These are phyloP conservation scores for Callyntrura sp. DNA, from an alignment of 2,888 invertebrate genomes.

Conservation along the genomic window DNA sequence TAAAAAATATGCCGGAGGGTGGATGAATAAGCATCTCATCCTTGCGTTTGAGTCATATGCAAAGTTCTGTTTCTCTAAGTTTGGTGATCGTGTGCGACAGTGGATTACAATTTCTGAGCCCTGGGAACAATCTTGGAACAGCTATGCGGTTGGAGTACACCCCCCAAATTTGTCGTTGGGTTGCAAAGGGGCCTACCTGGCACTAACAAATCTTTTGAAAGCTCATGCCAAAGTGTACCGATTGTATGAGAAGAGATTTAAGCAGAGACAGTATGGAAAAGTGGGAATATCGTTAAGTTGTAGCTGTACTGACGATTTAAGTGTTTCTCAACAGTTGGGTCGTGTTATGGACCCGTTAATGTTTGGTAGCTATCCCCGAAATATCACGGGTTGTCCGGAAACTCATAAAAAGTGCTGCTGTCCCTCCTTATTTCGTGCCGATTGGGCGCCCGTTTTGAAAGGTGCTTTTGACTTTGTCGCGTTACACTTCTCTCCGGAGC, in stretches of 20 bases:
- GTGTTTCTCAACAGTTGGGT: constrained; percentile 38
- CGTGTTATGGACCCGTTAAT: constrained; percentile 45
- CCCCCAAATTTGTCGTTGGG: constrained; percentile 86
- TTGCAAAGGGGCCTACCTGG: constrained; percentile 86
- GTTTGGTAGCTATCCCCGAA: constrained; percentile 1
- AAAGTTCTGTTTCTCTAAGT: constrained; percentile 85
- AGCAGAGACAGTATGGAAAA: constrained; percentile 79
- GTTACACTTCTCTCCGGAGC: constrained; percentile 39
- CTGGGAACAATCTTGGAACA: constrained; percentile 52
- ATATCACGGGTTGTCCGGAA: neutral
- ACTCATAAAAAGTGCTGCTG: neutral
- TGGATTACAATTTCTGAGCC: constrained; percentile 78
- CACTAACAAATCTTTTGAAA: constrained; percentile 87
- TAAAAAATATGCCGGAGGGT: constrained; percentile 85
- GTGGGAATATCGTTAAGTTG: constrained; percentile 82
- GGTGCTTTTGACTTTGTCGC: constrained; percentile 52
- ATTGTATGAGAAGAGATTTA: constrained; percentile 88
- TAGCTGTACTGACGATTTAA: neutral
- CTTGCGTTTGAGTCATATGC: constrained; percentile 87
- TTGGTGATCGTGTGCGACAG: constrained; percentile 86
- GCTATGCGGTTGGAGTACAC: constrained; percentile 60
- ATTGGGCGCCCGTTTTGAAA: neutral
- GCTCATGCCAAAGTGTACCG: constrained; percentile 89
- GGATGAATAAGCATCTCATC: constrained; percentile 85
- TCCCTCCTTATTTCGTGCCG: neutral